These are phyloP conservation scores for Lasiurus cinereus DNA, from an alignment of 2,113 vertebrate species.

Conservation along the genomic window DNA sequence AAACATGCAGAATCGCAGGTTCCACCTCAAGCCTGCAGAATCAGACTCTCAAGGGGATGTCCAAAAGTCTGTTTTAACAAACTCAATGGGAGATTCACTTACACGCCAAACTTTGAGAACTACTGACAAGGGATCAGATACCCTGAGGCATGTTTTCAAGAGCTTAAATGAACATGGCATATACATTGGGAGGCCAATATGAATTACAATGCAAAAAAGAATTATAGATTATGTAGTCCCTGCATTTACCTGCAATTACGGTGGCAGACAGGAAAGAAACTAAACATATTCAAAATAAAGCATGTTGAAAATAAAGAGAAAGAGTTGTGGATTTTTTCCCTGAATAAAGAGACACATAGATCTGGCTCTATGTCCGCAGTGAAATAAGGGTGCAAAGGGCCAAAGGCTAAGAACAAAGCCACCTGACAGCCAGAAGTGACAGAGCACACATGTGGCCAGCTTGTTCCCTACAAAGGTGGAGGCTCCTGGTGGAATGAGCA, in stretches of 20 bases:
- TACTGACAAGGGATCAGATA: slow-evolving; percentile 5
- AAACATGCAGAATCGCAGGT: not conserved
- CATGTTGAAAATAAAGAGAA: not conserved
- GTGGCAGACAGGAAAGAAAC: slow-evolving; percentile 29
- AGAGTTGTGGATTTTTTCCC: not conserved
- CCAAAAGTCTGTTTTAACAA: not conserved
- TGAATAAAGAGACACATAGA: not conserved
- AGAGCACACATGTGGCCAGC: not conserved
- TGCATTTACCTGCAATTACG: not conserved
- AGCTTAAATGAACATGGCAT: not conserved
- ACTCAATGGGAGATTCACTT: not conserved
- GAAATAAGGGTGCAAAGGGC: not conserved
- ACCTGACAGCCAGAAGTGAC: not conserved
- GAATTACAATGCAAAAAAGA: not conserved
- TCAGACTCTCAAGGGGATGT: accelerated
- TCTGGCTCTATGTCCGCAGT: not conserved
- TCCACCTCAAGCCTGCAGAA: not conserved
- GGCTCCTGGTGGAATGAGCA: not conserved
- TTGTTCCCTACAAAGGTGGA: not conserved
- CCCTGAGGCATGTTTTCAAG: not conserved
- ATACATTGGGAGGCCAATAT: not conserved
- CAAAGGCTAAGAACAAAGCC: not conserved
- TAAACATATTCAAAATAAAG: slow-evolving; percentile 29
- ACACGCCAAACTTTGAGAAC: not conserved
- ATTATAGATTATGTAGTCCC: not conserved